Conservation (phyloP, 2,113 vertebrate genomes). For the Burhinus oedicnemus region DNA sequence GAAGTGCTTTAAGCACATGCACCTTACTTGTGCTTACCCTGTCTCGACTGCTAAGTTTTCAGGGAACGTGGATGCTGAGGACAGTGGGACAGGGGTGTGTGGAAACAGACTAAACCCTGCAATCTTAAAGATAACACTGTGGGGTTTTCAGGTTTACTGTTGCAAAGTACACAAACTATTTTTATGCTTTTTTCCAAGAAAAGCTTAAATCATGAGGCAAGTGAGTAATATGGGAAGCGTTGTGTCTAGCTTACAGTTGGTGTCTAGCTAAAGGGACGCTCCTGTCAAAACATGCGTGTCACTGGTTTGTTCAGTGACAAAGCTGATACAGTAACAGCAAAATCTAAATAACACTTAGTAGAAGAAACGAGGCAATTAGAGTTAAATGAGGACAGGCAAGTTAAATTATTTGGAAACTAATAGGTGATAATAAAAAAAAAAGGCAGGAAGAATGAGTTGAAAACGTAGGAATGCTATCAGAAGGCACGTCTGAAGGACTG, state of each 20-base stretch:
- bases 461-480: background rate
- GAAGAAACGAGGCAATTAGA: background rate
- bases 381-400: background rate
- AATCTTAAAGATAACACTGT: background rate
- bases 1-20: background rate
- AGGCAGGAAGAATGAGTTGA: background rate
- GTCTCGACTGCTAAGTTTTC: background rate
- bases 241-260: background rate
- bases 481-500: background rate
- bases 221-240: background rate
- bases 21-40: background rate
- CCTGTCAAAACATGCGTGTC: background rate
- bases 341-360: background rate
- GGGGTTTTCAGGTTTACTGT: background rate
- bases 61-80: background rate
- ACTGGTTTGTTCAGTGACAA: background rate
- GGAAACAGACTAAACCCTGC: background rate
- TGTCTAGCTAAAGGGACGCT: background rate
- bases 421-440: background rate
- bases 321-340: background rate
- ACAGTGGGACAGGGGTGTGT: rapidly evolving
- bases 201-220: background rate
- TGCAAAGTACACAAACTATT: background rate
- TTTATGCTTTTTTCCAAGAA: background rate
- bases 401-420: background rate